Evolutionary conservation across 2,888 invertebrate genomes (phyloP), one percentile per base, ranked within the genome.

Genomic region (Napeogenes sylphis): DNA sequence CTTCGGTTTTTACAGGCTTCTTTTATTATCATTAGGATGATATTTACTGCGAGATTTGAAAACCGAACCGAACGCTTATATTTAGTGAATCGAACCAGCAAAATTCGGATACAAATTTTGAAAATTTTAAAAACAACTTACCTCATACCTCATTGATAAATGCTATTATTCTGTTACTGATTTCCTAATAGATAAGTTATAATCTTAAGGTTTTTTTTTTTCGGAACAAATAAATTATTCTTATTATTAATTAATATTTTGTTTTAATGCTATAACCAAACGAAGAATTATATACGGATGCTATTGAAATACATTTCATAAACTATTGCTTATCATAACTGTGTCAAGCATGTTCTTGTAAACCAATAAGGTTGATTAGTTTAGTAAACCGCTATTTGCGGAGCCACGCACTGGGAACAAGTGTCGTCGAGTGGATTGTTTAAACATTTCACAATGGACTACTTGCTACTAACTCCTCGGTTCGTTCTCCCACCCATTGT

Each of bases 401-500:
- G 62, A 68, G 64, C 64, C 59, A 54, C 47, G 51, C 62, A 46
- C 62, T 69, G 69, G 66, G 69, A 69, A 69, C 58, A 56, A 54
- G 54, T 55, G 59, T 38, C 55, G 55, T 63, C 59, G 56, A 67
- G 60, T 61, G 62, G 55, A 64, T 62, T 63, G 62, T 68, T 67
- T 67, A 64, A 64, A 57, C 65, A 65, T 57, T 68, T 65, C 56
- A 67, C 68, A 69, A 69, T 66, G 66, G 46, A 66, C 64, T 68
- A 64, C 60, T 59, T 59, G 59, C 62, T 68, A 68, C 66, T 62
- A 63, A 63, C 63, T 68, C 56, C 61, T 59, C 58, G 53, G 62
- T 61, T 64, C 61, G 65, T 61, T 61, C 66, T 68, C 69, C 63
- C 69, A 62, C 66, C 61, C 62, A 66, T 67, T 67, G 60, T 67